phyloP scores from a whole-genome alignment of 2,113 vertebrate species.

The Rhombomys opimus region DNA sequence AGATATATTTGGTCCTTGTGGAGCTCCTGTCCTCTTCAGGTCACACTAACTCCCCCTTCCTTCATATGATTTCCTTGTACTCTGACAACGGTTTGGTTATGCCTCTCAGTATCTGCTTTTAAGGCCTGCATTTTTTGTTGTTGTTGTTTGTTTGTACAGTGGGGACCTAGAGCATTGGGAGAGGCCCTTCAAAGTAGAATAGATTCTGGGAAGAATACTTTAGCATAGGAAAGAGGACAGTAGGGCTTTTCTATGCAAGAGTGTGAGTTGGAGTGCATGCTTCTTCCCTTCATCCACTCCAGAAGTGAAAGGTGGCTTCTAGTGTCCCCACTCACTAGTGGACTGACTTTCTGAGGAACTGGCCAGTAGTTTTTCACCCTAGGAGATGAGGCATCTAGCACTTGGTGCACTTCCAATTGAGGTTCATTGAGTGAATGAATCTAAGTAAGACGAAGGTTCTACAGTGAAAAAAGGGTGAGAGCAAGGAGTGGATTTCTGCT shows the following conservation, averaged over 20 bases:
- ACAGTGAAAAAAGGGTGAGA: neutral
- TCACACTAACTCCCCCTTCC: too few relatives aligned
- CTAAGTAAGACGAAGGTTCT: neutral
- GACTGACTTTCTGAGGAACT: neutral
- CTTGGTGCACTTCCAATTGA: neutral
- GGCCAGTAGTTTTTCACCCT: neutral
- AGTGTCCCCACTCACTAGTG: neutral
- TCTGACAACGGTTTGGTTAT: too few relatives aligned
- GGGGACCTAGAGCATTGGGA: neutral
- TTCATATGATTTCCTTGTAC: too few relatives aligned
- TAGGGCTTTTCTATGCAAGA: neutral
- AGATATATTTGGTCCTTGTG: too few relatives aligned
- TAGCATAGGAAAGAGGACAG: neutral
- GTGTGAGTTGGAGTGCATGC: neutral
- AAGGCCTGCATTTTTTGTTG: neutral
- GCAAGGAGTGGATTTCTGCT: slow-evolving; percentile 24
- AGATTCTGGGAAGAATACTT: neutral
- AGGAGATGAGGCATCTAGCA: neutral
- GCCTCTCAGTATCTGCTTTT: neutral
- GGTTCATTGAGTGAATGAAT: slow-evolving; percentile 23
- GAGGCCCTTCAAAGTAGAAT: slow-evolving; percentile 21
- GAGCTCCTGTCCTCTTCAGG: too few relatives aligned
- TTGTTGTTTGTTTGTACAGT: slow-evolving; percentile 28
- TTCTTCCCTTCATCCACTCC: neutral
- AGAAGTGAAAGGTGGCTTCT: neutral